These are phyloP conservation scores for Macropodus opercularis DNA, from an alignment of 2,797 vertebrate genomes.

Conservation along the genomic window DNA sequence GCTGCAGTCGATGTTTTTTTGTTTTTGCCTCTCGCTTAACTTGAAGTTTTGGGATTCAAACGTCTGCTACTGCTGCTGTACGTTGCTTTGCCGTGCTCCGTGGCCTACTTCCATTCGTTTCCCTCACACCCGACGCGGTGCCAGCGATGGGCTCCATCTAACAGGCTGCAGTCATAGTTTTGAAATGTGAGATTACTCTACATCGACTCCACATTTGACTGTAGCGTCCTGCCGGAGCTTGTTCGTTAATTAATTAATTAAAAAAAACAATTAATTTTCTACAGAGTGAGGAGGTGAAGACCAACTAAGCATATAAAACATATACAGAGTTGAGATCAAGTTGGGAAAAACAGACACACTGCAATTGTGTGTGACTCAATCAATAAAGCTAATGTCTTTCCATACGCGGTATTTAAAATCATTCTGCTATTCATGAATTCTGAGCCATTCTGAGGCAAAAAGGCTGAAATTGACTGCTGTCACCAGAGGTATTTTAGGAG, in stretches of 20 bases:
- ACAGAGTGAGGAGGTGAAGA: conserved; percentile 10
- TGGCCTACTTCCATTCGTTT: conserved; percentile 72
- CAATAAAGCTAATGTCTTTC: conserved; percentile 24
- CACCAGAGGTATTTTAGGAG: conserved; percentile 46
- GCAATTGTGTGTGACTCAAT: conserved; percentile 20
- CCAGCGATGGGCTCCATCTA: conserved; percentile 28
- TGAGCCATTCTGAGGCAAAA: conserved; percentile 39
- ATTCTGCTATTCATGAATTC: conserved; percentile 71
- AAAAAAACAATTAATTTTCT: conserved; percentile 43
- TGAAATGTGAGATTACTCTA: conserved; percentile 24
- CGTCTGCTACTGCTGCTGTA: conserved; percentile 50
- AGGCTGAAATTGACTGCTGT: conserved; percentile 56
- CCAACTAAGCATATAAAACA: conserved; percentile 9
- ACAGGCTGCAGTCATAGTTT: conserved; percentile 20
- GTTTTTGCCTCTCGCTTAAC: conserved; percentile 53
- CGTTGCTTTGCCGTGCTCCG: conserved; percentile 47
- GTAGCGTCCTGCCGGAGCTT: conserved; percentile 18
- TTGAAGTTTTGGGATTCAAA: conserved; percentile 69
- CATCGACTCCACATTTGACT: conserved; percentile 49
- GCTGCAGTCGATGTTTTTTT: conserved; percentile 50
- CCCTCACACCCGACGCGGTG: conserved; percentile 38
- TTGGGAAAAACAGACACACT: conserved; percentile 11
- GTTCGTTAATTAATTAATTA: conserved; percentile 62
- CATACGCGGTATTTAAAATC: conserved; percentile 33
- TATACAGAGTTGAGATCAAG: conserved; percentile 2